phyloP scores from a whole-genome alignment of 2,888 invertebrate species.

The Acrobasis suavella region DNA sequence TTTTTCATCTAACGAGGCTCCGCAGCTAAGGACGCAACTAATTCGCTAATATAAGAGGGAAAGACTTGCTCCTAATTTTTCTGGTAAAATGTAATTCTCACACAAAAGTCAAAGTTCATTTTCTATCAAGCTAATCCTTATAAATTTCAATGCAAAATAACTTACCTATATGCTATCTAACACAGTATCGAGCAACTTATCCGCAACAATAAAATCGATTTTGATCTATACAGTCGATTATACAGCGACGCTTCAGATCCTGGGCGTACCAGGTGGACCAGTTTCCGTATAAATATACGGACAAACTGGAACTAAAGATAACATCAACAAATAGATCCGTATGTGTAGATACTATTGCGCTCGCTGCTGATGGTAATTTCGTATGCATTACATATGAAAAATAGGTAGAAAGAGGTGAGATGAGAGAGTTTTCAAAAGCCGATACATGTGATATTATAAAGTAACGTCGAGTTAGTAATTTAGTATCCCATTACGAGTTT shows the following conservation, averaged over 20 bases:
- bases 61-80: too few relatives aligned
- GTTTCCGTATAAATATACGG: constrained; percentile 11
- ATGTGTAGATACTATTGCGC: constrained; percentile 8
- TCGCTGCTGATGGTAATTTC: neutral
- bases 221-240: neutral
- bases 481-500: too few relatives aligned
- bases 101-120: too few relatives aligned
- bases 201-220: neutral
- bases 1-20: too few relatives aligned
- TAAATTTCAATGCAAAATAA: neutral
- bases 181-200: neutral
- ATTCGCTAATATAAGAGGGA: too few relatives aligned
- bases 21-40: too few relatives aligned
- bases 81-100: too few relatives aligned
- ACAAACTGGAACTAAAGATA: constrained; percentile 11
- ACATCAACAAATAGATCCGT: constrained; percentile 8
- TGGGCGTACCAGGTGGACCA: neutral
- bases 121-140: too few relatives aligned
- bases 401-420: neutral
- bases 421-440: too few relatives aligned
- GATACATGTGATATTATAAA: too few relatives aligned
- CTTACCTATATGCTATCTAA: neutral
- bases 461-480: too few relatives aligned
- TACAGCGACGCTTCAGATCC: neutral
- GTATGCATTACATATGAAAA: neutral